Base-by-base conservation (phyloP, 2,797 vertebrate species). In the Aldrovandia affinis region DNA sequence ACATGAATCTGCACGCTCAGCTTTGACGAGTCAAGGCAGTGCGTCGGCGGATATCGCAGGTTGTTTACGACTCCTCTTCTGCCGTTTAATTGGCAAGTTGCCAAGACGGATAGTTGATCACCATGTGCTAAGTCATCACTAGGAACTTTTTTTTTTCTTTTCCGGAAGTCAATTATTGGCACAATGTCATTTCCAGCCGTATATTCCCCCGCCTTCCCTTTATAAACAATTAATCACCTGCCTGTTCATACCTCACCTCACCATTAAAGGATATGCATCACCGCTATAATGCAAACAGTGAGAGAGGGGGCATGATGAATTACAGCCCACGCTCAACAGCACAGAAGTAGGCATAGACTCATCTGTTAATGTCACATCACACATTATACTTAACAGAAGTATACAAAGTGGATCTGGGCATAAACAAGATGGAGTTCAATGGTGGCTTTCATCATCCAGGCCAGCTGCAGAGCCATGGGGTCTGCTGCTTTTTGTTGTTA, bases 191-290 rank as follows among this genome's bases (percentile, higher is more conserved):
- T 77, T 25, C 39, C 20, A 47, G 20, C 42, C 22, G 47, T n/a
- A 77, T 44, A 77, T 22, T 44, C 22, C 7, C 73, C 42, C 33
- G 18, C 25, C 73, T n/a, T n/a, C 73, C 25, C 36, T n/a, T n/a
- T 47, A 28, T 77, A n/a, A 47, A 44, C 22, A 44, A 8, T 77
- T 47, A 47, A 77, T 77, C 73, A 47, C 39, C 73, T 47, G 73
- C 73, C 22, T 47, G 73, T 47, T 47, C 42, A 25, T 42, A 44
- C 73, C 22, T 73, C 68, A 39, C 14, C 5, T 12, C 33, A n/a
- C 85, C 85, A 89, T 87, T 89, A 88, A 86, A 89, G 36, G 14
- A 47, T 65, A 78, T 85, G 84, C 25, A 81, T 89, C 86, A 89
- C 86, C 9, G 63, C 84, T 25, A 83, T 80, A 89, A 81, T 85